Evolutionary conservation across 2,888 invertebrate species (phyloP), one percentile per base, ranked within the genome.

Genomic region (Drosophila tanythrix): DNA sequence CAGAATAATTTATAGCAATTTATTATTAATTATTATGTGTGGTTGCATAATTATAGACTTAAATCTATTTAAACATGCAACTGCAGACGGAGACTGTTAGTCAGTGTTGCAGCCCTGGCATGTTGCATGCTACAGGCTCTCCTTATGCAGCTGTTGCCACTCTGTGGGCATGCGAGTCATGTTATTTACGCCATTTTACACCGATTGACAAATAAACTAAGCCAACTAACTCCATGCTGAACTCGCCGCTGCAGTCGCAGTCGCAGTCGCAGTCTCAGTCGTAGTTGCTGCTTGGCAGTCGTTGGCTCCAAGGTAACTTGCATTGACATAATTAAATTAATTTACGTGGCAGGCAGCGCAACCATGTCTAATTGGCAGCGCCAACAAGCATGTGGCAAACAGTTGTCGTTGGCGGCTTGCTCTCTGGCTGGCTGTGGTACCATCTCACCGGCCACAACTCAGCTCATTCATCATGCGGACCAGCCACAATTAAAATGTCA

Each of bases 261-360:
- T 58, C 21, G 50, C 35, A 13, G 61, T 59, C 18, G 33, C 46
- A 25, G 59, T 65, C 64, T 56, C n/a, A 0, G 38, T 38, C 3
- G 3, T 11, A 5, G 21, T 43, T 29, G 63, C 48, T 58, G 62
- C 48, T 6, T 52, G 57, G 59, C 55, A 68, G 60, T 33, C n/a
- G 58, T 58, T 59, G 82, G 82, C 89, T 90, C 79, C 91, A 90
- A 91, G 90, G 89, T 91, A 90, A 91, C 89, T 91, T 90, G 87
- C 82, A 91, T 91, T 91, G 91, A 92, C 91, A 91, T 91, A 91
- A 91, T 91, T 91, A 92, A 91, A 91, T 91, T 91, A 92, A 91
- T 91, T 92, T 92, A 90, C 90, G 83, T 88, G 88, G 86, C 88
- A 82, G 71, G 67, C 65, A 81, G 84, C 71, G 29, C 70, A 74